Conservation (phyloP, 2,113 vertebrate genomes). For the Lasiurus cinereus region DNA sequence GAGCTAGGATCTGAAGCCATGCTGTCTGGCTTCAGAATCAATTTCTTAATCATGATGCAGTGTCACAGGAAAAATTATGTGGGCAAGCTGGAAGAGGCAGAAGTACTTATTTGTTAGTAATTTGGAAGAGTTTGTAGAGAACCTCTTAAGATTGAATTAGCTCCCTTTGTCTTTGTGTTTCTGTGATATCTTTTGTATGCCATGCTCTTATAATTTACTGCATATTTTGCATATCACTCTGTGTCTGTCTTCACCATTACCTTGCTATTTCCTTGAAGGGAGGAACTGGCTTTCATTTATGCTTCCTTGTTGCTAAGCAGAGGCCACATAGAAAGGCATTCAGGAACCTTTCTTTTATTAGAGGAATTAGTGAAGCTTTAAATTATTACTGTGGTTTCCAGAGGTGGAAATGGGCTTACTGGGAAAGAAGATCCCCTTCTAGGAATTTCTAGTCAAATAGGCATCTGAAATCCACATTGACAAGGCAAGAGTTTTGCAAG, state of each 20-base stretch:
- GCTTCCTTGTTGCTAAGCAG: neutral
- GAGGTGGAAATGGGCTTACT: neutral
- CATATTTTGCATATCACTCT: neutral
- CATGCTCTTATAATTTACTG: neutral
- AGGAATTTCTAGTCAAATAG: neutral
- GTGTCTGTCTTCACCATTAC: neutral
- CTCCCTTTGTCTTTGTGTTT: neutral
- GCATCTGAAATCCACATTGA: neutral
- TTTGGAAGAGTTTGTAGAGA: neutral
- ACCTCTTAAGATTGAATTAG: neutral
- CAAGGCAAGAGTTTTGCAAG: neutral
- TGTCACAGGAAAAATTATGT: neutral
- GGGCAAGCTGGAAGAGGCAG: neutral
- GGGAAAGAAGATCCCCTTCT: neutral
- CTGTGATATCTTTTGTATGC: neutral
- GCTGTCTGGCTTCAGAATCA: neutral
- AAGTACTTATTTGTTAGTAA: neutral
- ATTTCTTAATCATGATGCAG: neutral
- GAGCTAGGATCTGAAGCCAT: neutral
- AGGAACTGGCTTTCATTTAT: neutral
- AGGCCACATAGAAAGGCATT: neutral
- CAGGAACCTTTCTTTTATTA: neutral
- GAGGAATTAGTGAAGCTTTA: neutral
- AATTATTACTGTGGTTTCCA: neutral
- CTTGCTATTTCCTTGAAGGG: neutral